Base-by-base conservation (phyloP, 1,140 invertebrate species). In the Heliconius melpomene region DNA sequence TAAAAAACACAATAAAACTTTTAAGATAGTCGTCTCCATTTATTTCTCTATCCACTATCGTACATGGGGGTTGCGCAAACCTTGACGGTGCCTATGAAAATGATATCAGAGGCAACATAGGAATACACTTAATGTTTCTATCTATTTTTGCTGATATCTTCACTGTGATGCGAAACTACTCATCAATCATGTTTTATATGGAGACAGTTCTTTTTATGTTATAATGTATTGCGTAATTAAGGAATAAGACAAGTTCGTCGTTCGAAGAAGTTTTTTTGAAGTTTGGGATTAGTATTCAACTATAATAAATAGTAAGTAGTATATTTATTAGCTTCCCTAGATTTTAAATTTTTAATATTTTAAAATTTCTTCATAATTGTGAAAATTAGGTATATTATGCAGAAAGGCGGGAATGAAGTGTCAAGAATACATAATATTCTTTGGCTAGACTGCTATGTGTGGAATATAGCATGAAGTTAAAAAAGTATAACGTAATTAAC, bases 51-150 rank as follows among this genome's bases (percentile, higher is more conserved):
- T 87, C 72, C 87, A 70, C 82, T 84, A 84, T 85, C 82, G 83
- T 83, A 82, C 76, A 85, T 88, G 84, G 87, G 89, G 88, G 88
- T 85, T 89, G 87, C 88, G 89, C 86, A 84, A 91, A 87, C 88
- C 79, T 88, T 88, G 87, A 87, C 86, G 84, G 82, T 66, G 85
- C 86, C 86, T 90, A 92, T 91, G 90, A 93, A 92, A 92, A 93
- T 91, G 92, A 93, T 93, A 93, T 91, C 89, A 91, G 87, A 77
- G 79, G 82, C 83, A 85, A 92, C 91, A 93, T 87, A 93, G 91
- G 87, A 93, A 94, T 91, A 94, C 91, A 93, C 93, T 94, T 93
- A 92, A 91, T 93, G 90, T 93, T 90, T 88, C 84, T 91, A 87
- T 88, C 86, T 90, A 84, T 85, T 72, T 83, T 82, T 79, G 60